A percentile compares a stretch with the other conserved stretches of the same genome.
Conservation (phyloP, 2,888 invertebrate genomes). For the Galeruca laticollis region DNA sequence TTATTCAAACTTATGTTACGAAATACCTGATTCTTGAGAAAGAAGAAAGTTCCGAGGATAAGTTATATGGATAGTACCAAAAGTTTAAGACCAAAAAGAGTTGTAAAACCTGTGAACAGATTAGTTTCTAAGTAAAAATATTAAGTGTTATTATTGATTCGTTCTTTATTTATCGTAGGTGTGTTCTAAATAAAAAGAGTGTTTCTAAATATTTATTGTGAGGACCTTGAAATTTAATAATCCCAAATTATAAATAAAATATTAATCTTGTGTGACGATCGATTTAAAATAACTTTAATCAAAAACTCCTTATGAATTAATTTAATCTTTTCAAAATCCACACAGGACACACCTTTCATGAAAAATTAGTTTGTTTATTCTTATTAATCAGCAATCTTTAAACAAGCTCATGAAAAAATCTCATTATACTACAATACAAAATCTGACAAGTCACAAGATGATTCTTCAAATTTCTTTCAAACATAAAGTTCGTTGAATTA, state of each 20-base stretch:
- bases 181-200: too few relatives aligned
- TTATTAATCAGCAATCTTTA: background rate
- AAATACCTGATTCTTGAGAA: too few relatives aligned
- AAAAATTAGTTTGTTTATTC: background rate
- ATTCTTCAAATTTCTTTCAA: slow-evolving; percentile 8
- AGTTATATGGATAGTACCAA: too few relatives aligned
- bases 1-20: too few relatives aligned
- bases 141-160: too few relatives aligned
- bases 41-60: too few relatives aligned
- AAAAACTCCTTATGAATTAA: background rate
- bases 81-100: too few relatives aligned
- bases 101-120: too few relatives aligned
- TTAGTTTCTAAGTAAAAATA: too few relatives aligned
- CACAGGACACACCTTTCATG: background rate
- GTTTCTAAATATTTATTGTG: too few relatives aligned
- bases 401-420: background rate
- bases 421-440: slow-evolving; percentile 13
- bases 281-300: background rate
- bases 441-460: slow-evolving; percentile 9
- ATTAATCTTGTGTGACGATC: background rate
- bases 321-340: slow-evolving; percentile 6
- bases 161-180: too few relatives aligned
- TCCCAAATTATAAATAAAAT: background rate
- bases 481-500: slow-evolving; percentile 7
- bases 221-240: background rate